Conservation (phyloP, 1,140 invertebrate genomes). For the Drosophila quadrilineata region DNA sequence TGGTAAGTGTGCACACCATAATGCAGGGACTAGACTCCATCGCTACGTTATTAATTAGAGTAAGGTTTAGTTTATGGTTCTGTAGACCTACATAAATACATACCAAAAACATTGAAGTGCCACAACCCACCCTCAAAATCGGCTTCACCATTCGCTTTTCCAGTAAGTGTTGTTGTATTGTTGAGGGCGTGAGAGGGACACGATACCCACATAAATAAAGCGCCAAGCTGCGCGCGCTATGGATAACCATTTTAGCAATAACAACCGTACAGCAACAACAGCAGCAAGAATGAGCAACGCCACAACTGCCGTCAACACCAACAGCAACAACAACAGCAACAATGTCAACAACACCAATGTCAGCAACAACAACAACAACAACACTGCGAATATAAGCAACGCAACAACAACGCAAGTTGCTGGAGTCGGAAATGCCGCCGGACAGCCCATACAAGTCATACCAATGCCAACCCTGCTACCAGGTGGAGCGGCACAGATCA, state of each 20-base stretch:
- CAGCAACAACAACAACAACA: background rate
- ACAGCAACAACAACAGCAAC: conserved; percentile 22
- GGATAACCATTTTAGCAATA: conserved; percentile 69
- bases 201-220: conserved; percentile 31
- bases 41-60: conserved; percentile 25
- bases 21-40: background rate
- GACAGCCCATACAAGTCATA: conserved; percentile 70
- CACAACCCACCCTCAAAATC: conserved; percentile 75
- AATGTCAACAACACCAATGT: conserved; percentile 27
- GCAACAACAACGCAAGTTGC: conserved; percentile 17
- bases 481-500: conserved; percentile 63
- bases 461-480: conserved; percentile 67
- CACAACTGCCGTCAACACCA: conserved; percentile 15
- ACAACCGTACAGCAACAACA: conserved; percentile 46
- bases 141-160: conserved; percentile 80
- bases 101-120: conserved; percentile 54
- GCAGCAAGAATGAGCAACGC: conserved; percentile 18
- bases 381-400: conserved; percentile 26
- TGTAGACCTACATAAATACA: conserved; percentile 51
- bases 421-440: conserved; percentile 25
- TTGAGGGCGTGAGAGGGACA: conserved; percentile 51
- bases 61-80: conserved; percentile 62
- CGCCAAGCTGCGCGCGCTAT: conserved; percentile 47
- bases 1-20: conserved; percentile 73
- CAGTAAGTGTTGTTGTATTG: conserved; percentile 79